phyloP scores from a whole-genome alignment of 1,140 invertebrate genomes.

The Carcinoscorpius rotundicauda region DNA sequence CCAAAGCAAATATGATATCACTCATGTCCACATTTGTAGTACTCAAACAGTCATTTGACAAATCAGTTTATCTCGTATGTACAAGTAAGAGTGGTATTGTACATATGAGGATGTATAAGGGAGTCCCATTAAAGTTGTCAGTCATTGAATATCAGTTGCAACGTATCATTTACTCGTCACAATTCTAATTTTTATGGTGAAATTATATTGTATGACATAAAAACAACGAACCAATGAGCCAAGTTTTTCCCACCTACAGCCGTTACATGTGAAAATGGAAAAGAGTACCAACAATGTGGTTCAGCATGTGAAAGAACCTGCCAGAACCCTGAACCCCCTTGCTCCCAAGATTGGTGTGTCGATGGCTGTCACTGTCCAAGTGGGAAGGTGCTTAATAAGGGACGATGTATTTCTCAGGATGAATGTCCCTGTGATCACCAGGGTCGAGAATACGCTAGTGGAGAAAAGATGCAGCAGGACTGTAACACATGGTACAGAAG shows the following conservation, averaged over 20 bases:
- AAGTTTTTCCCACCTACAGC: slow-evolving; percentile 2
- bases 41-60: too few relatives aligned
- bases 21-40: too few relatives aligned
- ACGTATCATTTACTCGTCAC: too few relatives aligned
- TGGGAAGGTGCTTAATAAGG: slow-evolving; percentile 50
- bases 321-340: slow-evolving; percentile 10
- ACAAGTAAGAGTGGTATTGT: too few relatives aligned
- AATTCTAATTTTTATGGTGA: too few relatives aligned
- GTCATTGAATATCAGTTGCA: too few relatives aligned
- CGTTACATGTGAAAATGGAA: slow-evolving; percentile 10
- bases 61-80: too few relatives aligned
- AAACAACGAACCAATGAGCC: not conserved
- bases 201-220: not conserved
- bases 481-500: slow-evolving; percentile 32
- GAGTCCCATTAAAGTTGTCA: too few relatives aligned
- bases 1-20: too few relatives aligned
- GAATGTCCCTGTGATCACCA: slow-evolving; percentile 31
- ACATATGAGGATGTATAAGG: too few relatives aligned
- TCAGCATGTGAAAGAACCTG: slow-evolving; percentile 16
- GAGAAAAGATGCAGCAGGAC: slow-evolving; percentile 27
- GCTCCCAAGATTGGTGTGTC: slow-evolving; percentile 42
- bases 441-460: slow-evolving; percentile 23
- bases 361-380: slow-evolving; percentile 78
- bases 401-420: slow-evolving; percentile 26
- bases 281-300: slow-evolving; percentile 14